phyloP scores from a whole-genome alignment of 2,797 vertebrate genomes.

The Chrosomus eos region DNA sequence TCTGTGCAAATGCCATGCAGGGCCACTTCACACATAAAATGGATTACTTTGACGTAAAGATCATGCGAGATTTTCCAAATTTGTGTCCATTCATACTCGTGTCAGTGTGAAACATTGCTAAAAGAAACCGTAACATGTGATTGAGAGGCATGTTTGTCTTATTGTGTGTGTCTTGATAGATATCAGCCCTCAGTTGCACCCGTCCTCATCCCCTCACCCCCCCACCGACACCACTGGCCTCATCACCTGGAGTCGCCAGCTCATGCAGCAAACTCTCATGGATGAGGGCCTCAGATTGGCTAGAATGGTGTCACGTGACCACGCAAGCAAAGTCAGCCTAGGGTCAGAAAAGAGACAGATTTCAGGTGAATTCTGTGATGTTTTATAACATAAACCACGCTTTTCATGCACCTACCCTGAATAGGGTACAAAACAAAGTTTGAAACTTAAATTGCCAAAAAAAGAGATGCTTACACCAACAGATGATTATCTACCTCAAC shows the following conservation, averaged over 20 bases:
- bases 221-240: conserved; percentile 83
- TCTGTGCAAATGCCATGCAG: conserved; percentile 31
- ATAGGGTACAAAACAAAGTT: neutral
- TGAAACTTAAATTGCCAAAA: neutral
- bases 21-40: neutral
- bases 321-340: conserved; percentile 84
- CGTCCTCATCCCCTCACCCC: conserved; percentile 83
- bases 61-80: neutral
- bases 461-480: neutral
- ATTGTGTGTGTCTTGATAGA: conserved; percentile 74
- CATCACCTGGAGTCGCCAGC: conserved; percentile 91
- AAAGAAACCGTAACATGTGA: conserved; percentile 14
- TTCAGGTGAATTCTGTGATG: conserved; percentile 80
- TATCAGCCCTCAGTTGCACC: conserved; percentile 78
- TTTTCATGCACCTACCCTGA: neutral
- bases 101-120: conserved; percentile 13
- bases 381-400: conserved; percentile 9
- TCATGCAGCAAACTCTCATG: conserved; percentile 97
- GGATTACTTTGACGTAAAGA: conserved; percentile 7
- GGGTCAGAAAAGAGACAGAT: conserved; percentile 82
- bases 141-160: conserved; percentile 56
- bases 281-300: conserved; percentile 96
- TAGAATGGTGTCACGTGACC: conserved; percentile 92
- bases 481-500: neutral
- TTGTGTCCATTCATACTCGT: conserved; percentile 8